These are phyloP conservation scores for Drosophila neutralis DNA, from an alignment of 2,888 invertebrate genomes.

Conservation along the genomic window DNA sequence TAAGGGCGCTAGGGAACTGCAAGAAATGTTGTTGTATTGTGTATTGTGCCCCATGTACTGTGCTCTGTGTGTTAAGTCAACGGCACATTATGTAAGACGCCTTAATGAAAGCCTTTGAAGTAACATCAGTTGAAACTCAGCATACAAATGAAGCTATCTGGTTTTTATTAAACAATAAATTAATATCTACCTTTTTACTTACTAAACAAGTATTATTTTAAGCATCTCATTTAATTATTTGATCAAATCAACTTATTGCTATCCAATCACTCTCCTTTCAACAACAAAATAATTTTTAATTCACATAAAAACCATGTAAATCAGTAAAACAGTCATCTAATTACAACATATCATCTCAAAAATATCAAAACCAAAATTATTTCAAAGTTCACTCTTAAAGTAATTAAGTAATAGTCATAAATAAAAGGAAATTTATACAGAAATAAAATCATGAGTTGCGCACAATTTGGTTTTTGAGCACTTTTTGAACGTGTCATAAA, in stretches of 20 bases:
- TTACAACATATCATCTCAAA: not conserved
- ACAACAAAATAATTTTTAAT: not conserved
- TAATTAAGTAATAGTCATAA: not conserved
- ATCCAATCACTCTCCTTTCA: not conserved
- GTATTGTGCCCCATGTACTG: not conserved
- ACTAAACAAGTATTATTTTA: not conserved
- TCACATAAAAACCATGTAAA: not conserved
- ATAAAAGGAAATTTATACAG: not conserved
- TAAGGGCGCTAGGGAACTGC: not conserved
- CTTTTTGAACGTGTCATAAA: not conserved
- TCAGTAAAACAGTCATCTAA: not conserved
- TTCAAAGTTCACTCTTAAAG: not conserved
- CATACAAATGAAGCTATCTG: not conserved
- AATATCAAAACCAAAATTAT: not conserved
- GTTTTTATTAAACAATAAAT: not conserved
- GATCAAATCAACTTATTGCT: not conserved
- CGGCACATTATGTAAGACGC: constrained; percentile 59
- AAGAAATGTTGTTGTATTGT: constrained; percentile 4
- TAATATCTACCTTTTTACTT: not conserved
- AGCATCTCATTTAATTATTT: not conserved
- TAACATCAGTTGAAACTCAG: not conserved
- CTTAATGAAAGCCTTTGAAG: constrained; percentile 40
- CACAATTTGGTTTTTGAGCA: not conserved
- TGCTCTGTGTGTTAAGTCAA: constrained; percentile 48
- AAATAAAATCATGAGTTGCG: not conserved